A percentile compares a stretch with the other conserved stretches of the same genome.
Conservation (phyloP, 2,797 vertebrate genomes). For the Ammospiza maritima region DNA sequence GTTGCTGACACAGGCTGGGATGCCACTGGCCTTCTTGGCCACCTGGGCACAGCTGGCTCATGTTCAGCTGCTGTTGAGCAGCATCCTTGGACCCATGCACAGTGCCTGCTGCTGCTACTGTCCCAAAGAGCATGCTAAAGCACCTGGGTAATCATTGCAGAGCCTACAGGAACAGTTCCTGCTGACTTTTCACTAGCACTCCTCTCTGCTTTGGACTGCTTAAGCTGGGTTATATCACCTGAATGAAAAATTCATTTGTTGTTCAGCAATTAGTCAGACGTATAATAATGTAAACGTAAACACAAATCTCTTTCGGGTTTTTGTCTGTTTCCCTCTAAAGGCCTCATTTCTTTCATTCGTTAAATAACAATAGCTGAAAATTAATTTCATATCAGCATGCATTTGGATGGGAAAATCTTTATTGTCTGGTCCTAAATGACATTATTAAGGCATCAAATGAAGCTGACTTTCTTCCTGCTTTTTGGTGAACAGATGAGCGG, state of each 20-base stretch:
- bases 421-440: not conserved
- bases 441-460: not conserved
- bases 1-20: not conserved
- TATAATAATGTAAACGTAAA: not conserved
- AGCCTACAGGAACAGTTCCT: not conserved
- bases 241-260: not conserved
- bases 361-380: not conserved
- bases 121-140: not conserved
- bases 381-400: not conserved
- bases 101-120: not conserved
- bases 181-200: not conserved
- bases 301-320: not conserved
- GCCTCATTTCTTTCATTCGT: not conserved
- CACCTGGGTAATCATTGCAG: not conserved
- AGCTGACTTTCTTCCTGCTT: not conserved
- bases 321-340: not conserved
- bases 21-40: not conserved
- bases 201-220: not conserved
- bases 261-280: not conserved
- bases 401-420: not conserved
- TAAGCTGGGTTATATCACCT: not conserved
- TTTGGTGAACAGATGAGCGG: not conserved
- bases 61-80: not conserved
- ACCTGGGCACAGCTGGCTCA: not conserved
- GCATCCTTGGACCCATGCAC: not conserved